Percentiles rank a stretch among this genome's conserved stretches.
Conservation (phyloP, 2,888 invertebrate species). For the Dinocampus coccinellae region DNA sequence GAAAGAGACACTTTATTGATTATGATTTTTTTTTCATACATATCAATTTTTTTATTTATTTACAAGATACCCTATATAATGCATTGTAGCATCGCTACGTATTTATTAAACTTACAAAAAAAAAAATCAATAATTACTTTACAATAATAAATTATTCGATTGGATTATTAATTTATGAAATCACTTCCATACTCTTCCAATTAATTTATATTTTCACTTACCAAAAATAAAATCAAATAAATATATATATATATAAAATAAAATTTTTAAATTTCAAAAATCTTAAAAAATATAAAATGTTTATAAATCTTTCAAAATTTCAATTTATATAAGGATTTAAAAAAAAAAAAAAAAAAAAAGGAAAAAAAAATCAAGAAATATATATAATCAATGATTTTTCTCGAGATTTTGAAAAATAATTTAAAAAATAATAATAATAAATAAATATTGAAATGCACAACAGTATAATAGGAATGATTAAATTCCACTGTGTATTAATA, state of each 20-base stretch:
- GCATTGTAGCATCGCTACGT: constrained; percentile 45
- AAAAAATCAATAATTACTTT: constrained; percentile 46
- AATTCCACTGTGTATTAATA: too few relatives aligned
- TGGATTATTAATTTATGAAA: constrained; percentile 19
- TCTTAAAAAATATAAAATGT: constrained; percentile 26
- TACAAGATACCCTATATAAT: constrained; percentile 46
- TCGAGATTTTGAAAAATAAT: constrained; percentile 23
- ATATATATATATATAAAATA: too few relatives aligned
- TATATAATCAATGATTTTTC: neutral
- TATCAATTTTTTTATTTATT: constrained; percentile 47
- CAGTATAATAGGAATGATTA: neutral
- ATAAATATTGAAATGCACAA: neutral
- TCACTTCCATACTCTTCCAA: neutral
- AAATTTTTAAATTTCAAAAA: too few relatives aligned
- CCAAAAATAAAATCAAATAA: constrained; percentile 6
- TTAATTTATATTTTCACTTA: constrained; percentile 19
- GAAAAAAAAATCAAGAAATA: constrained; percentile 5
- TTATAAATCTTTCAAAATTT: constrained; percentile 43
- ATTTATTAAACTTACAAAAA: constrained; percentile 29
- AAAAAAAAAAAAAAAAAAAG: constrained; percentile 1
- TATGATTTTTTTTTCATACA: constrained; percentile 22
- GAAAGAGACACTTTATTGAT: constrained; percentile 11
- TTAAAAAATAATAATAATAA: constrained; percentile 2
- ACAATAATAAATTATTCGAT: constrained; percentile 49
- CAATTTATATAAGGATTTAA: too few relatives aligned